A percentile compares a stretch with the other conserved stretches of the same genome.
Evolutionary conservation across 2,797 vertebrate species (phyloP).

Genomic region (Lophotriccus pileatus): DNA sequence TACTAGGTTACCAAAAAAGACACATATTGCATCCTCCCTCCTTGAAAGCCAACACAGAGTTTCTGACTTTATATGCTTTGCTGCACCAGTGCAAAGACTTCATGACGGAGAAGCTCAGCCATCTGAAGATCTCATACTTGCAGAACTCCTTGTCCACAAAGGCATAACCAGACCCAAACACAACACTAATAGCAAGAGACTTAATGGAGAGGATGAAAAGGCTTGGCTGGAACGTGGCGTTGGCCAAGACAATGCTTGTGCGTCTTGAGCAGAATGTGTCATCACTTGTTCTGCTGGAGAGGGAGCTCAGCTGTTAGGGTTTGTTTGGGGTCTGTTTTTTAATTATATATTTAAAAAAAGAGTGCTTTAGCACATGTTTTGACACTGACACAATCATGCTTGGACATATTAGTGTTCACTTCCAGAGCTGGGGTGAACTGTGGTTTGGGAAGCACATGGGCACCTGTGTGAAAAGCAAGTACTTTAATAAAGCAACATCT

Average conservation of each 20-base stretch:
- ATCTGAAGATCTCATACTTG: background rate
- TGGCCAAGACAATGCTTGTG: conserved; percentile 3
- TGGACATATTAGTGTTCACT: background rate
- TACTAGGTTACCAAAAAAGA: background rate
- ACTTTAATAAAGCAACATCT: background rate
- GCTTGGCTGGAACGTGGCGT: background rate
- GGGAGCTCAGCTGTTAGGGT: conserved; percentile 19
- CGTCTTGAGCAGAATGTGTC: conserved; percentile 10
- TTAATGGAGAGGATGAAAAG: background rate
- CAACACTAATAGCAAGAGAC: background rate
- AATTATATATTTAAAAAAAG: background rate
- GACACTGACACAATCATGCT: conserved; percentile 9
- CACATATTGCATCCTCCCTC: background rate
- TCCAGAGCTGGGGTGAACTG: background rate
- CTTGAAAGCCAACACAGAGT: background rate
- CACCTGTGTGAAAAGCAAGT: conserved; percentile 10
- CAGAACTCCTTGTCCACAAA: background rate
- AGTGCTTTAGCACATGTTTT: conserved; percentile 19
- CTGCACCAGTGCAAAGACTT: rapidly evolving
- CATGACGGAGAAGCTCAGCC: background rate
- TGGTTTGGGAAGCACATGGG: background rate
- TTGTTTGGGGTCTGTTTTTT: conserved; percentile 13
- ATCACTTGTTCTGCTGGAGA: conserved; percentile 51
- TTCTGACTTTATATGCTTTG: background rate
- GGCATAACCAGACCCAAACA: background rate